A percentile compares a stretch with the other conserved stretches of the same genome.
phyloP scores from a whole-genome alignment of 35 echinoderm and acorn worm species.

The Nesometra sesokonis region DNA sequence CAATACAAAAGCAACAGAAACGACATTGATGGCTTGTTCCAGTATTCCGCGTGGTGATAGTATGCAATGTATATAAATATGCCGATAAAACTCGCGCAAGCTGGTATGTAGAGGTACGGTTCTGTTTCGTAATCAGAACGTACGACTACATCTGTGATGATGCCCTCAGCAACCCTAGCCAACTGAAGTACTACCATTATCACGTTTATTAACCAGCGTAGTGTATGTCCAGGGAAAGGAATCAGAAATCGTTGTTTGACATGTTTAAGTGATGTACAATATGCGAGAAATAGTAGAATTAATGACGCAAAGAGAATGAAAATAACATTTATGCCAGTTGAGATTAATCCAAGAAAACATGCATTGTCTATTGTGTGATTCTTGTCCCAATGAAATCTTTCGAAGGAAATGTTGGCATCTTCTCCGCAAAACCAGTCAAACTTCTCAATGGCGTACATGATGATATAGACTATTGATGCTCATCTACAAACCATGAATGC shows the following conservation, averaged over 20 bases:
- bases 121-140: slow-evolving; percentile 12
- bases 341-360: slow-evolving; percentile 66
- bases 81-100: slow-evolving; percentile 3
- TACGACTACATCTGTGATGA: slow-evolving; percentile 55
- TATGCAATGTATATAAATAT: slow-evolving; percentile 47
- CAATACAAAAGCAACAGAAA: slow-evolving; percentile 57
- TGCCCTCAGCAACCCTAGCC: slow-evolving; percentile 51
- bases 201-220: slow-evolving; percentile 54
- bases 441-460: background rate
- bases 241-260: slow-evolving; percentile 25
- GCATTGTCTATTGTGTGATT: slow-evolving; percentile 63
- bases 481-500: too few species aligned
- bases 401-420: background rate
- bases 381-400: slow-evolving; percentile 43
- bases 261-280: slow-evolving; percentile 25
- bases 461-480: too few species aligned
- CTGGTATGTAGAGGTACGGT: slow-evolving; percentile 64
- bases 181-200: slow-evolving; percentile 31
- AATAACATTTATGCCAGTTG: slow-evolving; percentile 32
- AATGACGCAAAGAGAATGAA: slow-evolving; percentile 52
- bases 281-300: slow-evolving; percentile 36
- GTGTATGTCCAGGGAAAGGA: slow-evolving; percentile 63
- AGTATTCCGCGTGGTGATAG: slow-evolving; percentile 77
- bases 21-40: slow-evolving; percentile 48
- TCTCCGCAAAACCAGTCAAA: slow-evolving; percentile 71